Base-by-base conservation (phyloP, 1,140 invertebrate genomes). In the Notospermus geniculatus region DNA sequence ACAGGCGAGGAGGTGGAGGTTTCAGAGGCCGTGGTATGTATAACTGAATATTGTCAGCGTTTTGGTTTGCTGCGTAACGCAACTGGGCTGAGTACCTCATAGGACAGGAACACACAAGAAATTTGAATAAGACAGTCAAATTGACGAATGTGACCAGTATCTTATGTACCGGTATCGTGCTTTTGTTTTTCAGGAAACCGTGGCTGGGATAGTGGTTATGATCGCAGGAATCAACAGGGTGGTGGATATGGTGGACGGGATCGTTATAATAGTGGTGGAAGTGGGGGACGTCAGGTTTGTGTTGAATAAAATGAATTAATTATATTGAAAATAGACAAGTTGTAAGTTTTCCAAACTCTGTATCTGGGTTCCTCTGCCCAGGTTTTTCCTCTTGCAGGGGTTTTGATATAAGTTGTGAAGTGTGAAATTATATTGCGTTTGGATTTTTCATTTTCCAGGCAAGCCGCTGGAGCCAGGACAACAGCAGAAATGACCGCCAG, bases 1-100 rank as follows among this genome's bases (percentile, higher is more conserved):
- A 65, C 28, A 30, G 64, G 5, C 52, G 60, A 23, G 54, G 59
- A 19, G 25, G 63, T n/a, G 57, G 60, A 53, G 57, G 67, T 39
- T 22, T 41, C 45, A 50, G 59, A 15, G 62, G 36, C 32, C 57
- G 63, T 29, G 54, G 61, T 57, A 53, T 55, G 27, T 54, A 50
- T 25, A 32, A 25, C 54, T 30, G 25, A n/a, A 46, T 58, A 23
- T 13, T 27, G 46, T 52, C 19, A 2, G 22, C 46, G 23, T 53
- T 4, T n/a, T 50, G 43, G 50, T 28, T 27, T 23, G 23, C 29
- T 27, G 25, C 23, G 29, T 28, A n/a, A n/a, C 11, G 9, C 15
- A 22, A 22, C 17, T 27, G 39, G 57, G 57, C 17, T 23, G 63
- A 46, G 27, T 41, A 41, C 32, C 62, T 63, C 59, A 65, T 65